Evolutionary conservation across 2,888 invertebrate genomes (phyloP).

Genomic region (Chouioia cunea): DNA sequence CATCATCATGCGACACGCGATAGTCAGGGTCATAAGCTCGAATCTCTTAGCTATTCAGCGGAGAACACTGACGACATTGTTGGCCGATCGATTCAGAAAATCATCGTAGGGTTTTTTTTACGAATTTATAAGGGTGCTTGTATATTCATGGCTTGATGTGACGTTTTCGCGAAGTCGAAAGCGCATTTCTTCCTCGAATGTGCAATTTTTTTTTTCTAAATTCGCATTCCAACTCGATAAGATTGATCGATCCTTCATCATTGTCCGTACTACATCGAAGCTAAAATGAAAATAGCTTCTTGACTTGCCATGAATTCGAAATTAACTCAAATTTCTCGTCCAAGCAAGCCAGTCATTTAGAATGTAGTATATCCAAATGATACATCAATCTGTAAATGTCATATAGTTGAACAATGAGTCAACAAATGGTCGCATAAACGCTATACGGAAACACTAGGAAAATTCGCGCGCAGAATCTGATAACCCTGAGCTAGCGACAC

Average conservation of each 20-base stretch:
- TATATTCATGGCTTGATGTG: background rate
- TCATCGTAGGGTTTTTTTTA: slow-evolving; percentile 14
- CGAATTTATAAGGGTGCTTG: background rate
- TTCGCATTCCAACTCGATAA: no score
- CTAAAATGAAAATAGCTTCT: no score
- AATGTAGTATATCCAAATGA: slow-evolving; percentile 4
- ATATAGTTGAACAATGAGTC: no score
- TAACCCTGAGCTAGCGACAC: slow-evolving; percentile 28
- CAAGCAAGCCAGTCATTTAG: background rate
- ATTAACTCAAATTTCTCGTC: no score
- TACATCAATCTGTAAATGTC: background rate
- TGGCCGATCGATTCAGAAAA: slow-evolving; percentile 2
- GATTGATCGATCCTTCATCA: no score
- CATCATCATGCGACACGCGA: slow-evolving; percentile 1
- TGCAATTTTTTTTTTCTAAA: no score
- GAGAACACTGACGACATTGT: slow-evolving; percentile 31
- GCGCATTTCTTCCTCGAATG: slow-evolving; percentile 7
- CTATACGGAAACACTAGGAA: no score
- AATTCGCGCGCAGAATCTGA: slow-evolving; percentile 18
- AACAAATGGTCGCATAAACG: no score
- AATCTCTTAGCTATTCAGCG: background rate
- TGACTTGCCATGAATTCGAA: no score
- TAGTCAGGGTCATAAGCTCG: slow-evolving; percentile 3
- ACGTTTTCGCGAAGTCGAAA: background rate
- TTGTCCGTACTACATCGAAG: no score